These are phyloP conservation scores for Morone saxatilis DNA, from an alignment of 2,113 vertebrate genomes.

Conservation along the genomic window DNA sequence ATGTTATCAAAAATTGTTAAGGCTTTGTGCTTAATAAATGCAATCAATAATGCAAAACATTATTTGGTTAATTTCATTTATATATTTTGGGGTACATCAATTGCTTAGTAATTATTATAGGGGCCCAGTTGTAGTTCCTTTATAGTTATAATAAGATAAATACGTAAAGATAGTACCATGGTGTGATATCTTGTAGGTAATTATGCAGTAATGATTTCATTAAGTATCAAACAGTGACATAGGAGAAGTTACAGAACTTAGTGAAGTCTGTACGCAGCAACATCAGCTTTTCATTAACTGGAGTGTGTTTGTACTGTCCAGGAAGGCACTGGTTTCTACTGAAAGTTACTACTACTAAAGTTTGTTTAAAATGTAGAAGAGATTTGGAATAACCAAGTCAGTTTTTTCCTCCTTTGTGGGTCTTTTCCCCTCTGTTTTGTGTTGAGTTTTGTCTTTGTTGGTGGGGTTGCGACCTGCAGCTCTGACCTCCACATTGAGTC, in stretches of 20 bases:
- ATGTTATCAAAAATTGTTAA: neutral
- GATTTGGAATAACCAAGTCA: neutral
- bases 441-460: conserved; percentile 12
- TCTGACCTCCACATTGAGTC: conserved; percentile 40
- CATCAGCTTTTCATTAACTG: too few species aligned
- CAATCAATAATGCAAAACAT: neutral
- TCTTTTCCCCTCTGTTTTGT: neutral
- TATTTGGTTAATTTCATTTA: neutral
- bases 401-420: neutral
- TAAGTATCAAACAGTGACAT: neutral
- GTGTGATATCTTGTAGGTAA: neutral
- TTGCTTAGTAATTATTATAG: neutral
- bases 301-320: too few species aligned
- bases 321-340: neutral
- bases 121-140: neutral
- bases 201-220: neutral
- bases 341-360: too few species aligned
- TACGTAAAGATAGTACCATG: neutral
- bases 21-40: too few species aligned
- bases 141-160: neutral
- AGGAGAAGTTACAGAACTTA: neutral
- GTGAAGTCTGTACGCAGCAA: neutral
- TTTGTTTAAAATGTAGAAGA: neutral
- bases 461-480: conserved; percentile 30
- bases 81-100: neutral